These are phyloP conservation scores for Bovichtus diacanthus DNA, from an alignment of 2,797 vertebrate genomes.

Conservation along the genomic window DNA sequence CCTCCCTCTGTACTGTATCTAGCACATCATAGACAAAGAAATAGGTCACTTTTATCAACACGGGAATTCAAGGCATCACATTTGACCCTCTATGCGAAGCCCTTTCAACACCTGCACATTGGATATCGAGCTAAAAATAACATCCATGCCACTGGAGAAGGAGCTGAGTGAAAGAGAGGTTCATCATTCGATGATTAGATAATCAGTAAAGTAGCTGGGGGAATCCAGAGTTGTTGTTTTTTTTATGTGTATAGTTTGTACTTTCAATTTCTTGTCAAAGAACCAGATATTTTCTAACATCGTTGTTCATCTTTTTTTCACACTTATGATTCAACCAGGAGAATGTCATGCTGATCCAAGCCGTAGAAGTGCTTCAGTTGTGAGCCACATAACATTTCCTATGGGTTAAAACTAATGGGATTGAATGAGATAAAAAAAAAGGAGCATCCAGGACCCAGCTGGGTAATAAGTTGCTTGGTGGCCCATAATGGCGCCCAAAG, in stretches of 20 bases:
- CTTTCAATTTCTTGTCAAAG: no score
- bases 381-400: background rate
- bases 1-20: conserved; percentile 54
- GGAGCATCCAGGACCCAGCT: background rate
- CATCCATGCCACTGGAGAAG: conserved; percentile 20
- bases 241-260: no score
- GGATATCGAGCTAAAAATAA: conserved; percentile 74
- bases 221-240: background rate
- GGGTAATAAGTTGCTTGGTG: background rate
- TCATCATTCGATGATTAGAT: background rate
- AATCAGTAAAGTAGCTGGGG: background rate
- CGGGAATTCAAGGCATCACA: conserved; percentile 69
- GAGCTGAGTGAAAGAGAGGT: conserved; percentile 8
- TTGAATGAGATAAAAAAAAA: background rate
- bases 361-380: background rate
- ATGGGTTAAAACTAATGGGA: background rate
- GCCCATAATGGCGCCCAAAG: background rate
- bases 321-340: background rate
- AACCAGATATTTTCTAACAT: background rate
- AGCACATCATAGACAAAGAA: conserved; percentile 69
- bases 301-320: background rate
- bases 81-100: conserved; percentile 66
- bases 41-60: conserved; percentile 64
- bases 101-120: conserved; percentile 72
- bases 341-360: background rate